Evolutionary conservation across 2,797 vertebrate species (phyloP).

Genomic region (Mus caroli): DNA sequence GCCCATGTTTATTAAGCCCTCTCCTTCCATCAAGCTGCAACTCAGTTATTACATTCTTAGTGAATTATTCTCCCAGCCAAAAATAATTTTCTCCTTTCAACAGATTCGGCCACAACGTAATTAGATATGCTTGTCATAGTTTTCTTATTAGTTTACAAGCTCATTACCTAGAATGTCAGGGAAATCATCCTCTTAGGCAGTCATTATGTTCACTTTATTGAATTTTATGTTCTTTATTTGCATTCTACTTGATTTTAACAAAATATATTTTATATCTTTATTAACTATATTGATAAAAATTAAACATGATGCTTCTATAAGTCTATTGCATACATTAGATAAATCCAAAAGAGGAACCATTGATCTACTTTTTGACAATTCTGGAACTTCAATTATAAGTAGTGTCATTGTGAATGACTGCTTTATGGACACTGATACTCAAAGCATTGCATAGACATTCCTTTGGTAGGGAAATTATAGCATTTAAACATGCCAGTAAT

Average conservation of each 20-base stretch:
- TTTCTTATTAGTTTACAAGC: constrained; percentile 64
- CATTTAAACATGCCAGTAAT: not conserved
- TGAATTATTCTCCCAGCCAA: constrained; percentile 61
- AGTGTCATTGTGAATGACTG: not conserved
- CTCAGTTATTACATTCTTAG: not conserved
- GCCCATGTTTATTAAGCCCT: not conserved
- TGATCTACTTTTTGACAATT: constrained; percentile 20
- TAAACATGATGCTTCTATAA: constrained; percentile 43
- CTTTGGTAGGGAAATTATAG: constrained; percentile 27
- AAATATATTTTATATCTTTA: constrained; percentile 58
- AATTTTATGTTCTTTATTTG: constrained; percentile 55
- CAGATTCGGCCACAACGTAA: constrained; percentile 6
- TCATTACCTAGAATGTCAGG: constrained; percentile 50
- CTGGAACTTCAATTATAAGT: constrained; percentile 23
- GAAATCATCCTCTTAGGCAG: constrained; percentile 55
- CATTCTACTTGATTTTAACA: constrained; percentile 46
- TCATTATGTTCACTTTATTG: constrained; percentile 41
- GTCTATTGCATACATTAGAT: not conserved
- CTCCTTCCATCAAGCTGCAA: not conserved
- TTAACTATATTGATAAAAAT: constrained; percentile 33
- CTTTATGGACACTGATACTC: not conserved
- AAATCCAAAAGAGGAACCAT: constrained; percentile 21
- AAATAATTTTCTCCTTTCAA: constrained; percentile 53
- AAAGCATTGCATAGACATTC: not conserved
- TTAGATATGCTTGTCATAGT: constrained; percentile 44